Conservation (phyloP, 2,888 invertebrate species). For the Cephus pygmeus region DNA sequence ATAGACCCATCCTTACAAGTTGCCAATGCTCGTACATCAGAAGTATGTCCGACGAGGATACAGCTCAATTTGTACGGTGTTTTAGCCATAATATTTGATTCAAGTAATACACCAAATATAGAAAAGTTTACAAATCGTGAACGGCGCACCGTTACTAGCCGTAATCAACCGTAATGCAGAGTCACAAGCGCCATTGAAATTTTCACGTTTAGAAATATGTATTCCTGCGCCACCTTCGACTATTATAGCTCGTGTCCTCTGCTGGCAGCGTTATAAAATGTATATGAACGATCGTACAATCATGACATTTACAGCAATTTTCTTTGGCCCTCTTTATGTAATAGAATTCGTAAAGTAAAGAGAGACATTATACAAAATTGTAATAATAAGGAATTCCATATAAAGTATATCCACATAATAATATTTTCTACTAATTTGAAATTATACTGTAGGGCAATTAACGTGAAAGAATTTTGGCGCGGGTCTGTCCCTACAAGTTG, state of each 20-base stretch:
- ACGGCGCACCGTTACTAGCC: neutral
- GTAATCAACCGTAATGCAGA: neutral
- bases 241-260: neutral
- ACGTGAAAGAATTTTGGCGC: neutral
- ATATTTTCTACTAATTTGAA: neutral
- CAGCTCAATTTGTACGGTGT: conserved; percentile 81
- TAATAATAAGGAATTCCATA: neutral
- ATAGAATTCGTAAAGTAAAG: neutral
- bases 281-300: neutral
- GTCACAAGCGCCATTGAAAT: neutral
- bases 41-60: conserved; percentile 81
- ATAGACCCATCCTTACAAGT: conserved; percentile 76
- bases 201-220: neutral
- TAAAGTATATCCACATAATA: neutral
- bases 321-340: neutral
- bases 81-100: conserved; percentile 47
- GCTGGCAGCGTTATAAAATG: neutral
- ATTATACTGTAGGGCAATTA: neutral
- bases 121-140: neutral
- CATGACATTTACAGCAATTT: neutral
- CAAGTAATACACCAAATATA: neutral
- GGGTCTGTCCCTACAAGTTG: neutral
- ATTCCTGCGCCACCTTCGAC: neutral
- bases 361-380: neutral
- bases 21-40: conserved; percentile 86